Percentiles rank a stretch among this genome's conserved stretches.
Evolutionary conservation across 2,797 vertebrate species (phyloP).

Genomic region (Pantherophis alleghaniensis): DNA sequence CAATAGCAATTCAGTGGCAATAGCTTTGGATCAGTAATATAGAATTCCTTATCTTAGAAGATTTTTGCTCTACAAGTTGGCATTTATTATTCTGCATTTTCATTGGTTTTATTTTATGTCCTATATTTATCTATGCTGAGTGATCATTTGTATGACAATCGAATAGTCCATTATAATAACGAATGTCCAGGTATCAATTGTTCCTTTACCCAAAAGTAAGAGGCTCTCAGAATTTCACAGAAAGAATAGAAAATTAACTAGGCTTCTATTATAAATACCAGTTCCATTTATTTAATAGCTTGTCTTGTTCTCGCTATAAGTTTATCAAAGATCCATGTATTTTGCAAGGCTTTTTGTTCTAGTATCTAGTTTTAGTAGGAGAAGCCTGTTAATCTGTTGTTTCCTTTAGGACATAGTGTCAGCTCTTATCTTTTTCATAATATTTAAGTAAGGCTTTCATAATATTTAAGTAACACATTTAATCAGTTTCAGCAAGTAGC

Average conservation of each 20-base stretch:
- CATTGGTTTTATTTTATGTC: neutral
- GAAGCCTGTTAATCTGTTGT: neutral
- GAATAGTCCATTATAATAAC: neutral
- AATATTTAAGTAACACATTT: neutral
- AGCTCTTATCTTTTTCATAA: neutral
- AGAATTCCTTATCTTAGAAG: neutral
- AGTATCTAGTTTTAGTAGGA: neutral
- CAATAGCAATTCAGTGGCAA: neutral
- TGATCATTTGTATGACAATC: neutral
- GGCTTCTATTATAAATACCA: neutral
- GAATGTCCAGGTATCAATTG: neutral
- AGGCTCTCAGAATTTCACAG: neutral
- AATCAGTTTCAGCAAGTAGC: neutral
- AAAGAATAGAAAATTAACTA: neutral
- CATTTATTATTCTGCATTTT: neutral
- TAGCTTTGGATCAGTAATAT: neutral
- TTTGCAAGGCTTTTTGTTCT: neutral
- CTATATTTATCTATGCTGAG: neutral
- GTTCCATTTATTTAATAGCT: neutral
- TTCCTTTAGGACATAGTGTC: neutral
- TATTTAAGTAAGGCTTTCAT: neutral
- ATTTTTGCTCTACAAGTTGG: neutral
- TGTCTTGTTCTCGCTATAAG: neutral
- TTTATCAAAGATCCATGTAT: neutral
- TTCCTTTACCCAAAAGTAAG: neutral